Conservation (phyloP, 2,888 invertebrate genomes). For the Tetragonisca angustula region DNA sequence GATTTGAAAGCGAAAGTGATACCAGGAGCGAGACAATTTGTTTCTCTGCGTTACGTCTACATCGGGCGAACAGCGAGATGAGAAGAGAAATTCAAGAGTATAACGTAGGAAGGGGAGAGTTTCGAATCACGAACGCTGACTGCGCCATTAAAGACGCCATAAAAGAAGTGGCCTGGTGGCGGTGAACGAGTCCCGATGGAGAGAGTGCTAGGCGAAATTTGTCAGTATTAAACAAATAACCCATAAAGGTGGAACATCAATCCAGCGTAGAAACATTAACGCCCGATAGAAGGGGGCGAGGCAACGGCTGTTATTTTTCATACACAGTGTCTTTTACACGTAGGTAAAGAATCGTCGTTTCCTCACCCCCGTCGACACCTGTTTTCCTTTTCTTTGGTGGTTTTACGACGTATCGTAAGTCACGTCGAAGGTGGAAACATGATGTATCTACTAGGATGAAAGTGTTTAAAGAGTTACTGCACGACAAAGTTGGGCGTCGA, state of each 20-base stretch:
- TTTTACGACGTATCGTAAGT: slow-evolving; percentile 81
- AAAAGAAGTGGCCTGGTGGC: slow-evolving; percentile 74
- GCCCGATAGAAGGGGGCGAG: slow-evolving; percentile 79
- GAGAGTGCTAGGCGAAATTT: slow-evolving; percentile 77
- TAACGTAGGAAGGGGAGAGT: slow-evolving; percentile 9
- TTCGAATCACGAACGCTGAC: slow-evolving; percentile 55
- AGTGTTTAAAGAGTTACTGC: slow-evolving; percentile 72
- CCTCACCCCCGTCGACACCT: slow-evolving; percentile 18
- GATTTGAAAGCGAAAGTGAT: no score
- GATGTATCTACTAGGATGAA: slow-evolving; percentile 83
- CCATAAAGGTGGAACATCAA: slow-evolving; percentile 83
- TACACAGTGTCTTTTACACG: slow-evolving; percentile 74
- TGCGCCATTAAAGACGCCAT: slow-evolving; percentile 78
- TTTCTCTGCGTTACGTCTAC: neutral
- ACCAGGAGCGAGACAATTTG: neutral
- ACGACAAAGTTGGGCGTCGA: neutral
- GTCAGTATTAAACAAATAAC: slow-evolving; percentile 84
- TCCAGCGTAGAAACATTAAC: slow-evolving; percentile 82
- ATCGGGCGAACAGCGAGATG: neutral
- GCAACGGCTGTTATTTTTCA: slow-evolving; percentile 83
- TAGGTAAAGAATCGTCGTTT: slow-evolving; percentile 63
- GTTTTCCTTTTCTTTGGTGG: slow-evolving; percentile 75
- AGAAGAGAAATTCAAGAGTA: slow-evolving; percentile 5
- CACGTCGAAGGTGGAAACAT: slow-evolving; percentile 80
- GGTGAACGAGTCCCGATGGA: slow-evolving; percentile 57